Percentiles rank a stretch among this genome's conserved stretches.
These are phyloP conservation scores for Gopherus evgoodei DNA, from an alignment of 2,113 vertebrate genomes.

Conservation along the genomic window DNA sequence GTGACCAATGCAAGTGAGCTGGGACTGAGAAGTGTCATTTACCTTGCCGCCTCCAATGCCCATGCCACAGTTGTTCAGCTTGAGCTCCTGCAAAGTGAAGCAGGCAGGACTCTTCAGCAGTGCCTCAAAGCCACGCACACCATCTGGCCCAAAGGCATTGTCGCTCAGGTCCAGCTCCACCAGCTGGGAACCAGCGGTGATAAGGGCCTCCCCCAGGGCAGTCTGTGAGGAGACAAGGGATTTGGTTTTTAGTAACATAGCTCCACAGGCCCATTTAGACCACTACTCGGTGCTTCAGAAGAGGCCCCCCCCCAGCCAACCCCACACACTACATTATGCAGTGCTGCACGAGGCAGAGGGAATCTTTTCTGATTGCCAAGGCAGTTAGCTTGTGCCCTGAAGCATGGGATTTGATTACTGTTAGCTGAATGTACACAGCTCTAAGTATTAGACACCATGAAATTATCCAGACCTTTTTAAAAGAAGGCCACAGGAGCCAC, in stretches of 20 bases:
- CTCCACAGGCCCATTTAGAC: not conserved
- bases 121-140: constrained; percentile 92
- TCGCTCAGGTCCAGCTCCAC: constrained; percentile 95
- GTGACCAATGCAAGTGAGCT: not conserved
- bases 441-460: not conserved
- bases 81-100: constrained; percentile 90
- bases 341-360: not conserved
- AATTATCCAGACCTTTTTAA: not conserved
- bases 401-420: not conserved
- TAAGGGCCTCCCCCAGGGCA: constrained; percentile 91
- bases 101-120: constrained; percentile 91
- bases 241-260: constrained; percentile 22
- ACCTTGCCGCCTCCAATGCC: constrained; percentile 97
- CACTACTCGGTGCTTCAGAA: too few species aligned
- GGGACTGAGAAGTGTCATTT: not conserved
- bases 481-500: not conserved
- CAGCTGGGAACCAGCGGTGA: constrained; percentile 89
- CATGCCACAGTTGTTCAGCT: constrained; percentile 98
- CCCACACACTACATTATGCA: not conserved
- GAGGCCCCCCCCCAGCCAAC: not conserved
- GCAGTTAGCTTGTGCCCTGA: not conserved
- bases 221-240: constrained; percentile 75
- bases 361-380: not conserved
- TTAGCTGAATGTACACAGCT: not conserved
- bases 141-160: constrained; percentile 98